Conservation (phyloP, 2,113 vertebrate species). For the Cynoglossus semilaevis region DNA sequence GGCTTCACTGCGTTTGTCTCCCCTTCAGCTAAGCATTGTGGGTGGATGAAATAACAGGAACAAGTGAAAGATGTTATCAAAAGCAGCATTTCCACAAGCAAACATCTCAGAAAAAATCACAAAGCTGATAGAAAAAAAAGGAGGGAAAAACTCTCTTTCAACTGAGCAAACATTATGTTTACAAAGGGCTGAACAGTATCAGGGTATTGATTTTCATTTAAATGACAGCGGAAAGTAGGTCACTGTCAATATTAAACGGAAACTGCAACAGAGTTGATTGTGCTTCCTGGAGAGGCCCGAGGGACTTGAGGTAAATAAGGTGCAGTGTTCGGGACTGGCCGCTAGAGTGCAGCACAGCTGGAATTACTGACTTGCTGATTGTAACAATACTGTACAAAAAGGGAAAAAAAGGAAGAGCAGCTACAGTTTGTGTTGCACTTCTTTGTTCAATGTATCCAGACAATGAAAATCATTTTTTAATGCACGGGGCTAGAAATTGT, state of each 20-base stretch:
- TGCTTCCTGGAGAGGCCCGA: constrained; percentile 13
- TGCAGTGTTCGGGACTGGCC: constrained; percentile 39
- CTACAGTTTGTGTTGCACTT: constrained; percentile 20
- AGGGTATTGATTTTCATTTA: background rate
- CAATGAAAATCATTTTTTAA: background rate
- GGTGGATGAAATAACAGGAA: constrained; percentile 1
- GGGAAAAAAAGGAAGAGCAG: constrained; percentile 37
- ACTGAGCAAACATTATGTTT: background rate
- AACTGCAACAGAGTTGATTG: constrained; percentile 2
- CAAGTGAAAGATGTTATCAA: background rate
- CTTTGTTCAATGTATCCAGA: background rate
- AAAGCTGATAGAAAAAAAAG: background rate
- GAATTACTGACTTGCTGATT: constrained; percentile 24
- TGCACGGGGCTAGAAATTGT: too few species aligned
- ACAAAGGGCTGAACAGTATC: background rate
- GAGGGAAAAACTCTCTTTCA: too few species aligned
- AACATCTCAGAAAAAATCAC: background rate
- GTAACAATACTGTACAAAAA: constrained; percentile 43
- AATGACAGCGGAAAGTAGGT: background rate
- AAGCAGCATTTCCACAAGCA: background rate
- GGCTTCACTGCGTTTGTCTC: background rate
- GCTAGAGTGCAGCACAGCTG: constrained; percentile 58
- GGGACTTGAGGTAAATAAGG: constrained; percentile 59
- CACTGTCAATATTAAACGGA: background rate
- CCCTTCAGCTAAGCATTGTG: background rate